phyloP scores from a whole-genome alignment of 1,140 invertebrate species.

The Leptinotarsa undecemlineata region DNA sequence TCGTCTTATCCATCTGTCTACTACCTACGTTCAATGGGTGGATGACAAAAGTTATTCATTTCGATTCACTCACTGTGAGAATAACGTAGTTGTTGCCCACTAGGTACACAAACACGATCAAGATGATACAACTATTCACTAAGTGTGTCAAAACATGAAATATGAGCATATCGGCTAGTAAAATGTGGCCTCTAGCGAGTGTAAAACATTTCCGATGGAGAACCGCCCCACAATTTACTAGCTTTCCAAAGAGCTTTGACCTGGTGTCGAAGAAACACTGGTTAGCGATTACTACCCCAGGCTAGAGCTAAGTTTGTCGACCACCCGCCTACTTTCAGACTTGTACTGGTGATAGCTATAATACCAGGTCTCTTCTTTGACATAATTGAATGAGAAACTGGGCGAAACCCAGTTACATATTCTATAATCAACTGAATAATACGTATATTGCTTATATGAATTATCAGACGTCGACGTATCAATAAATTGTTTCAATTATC shows the following conservation, averaged over 20 bases:
- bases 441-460: not conserved
- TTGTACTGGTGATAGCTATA: not conserved
- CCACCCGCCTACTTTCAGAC: slow-evolving; percentile 6
- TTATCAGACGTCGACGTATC: not conserved
- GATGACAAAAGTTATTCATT: too few relatives aligned
- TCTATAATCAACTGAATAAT: not conserved
- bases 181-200: slow-evolving; percentile 1
- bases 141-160: slow-evolving; percentile 6
- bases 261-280: not conserved
- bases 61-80: too few relatives aligned
- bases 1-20: too few relatives aligned
- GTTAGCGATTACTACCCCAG: slow-evolving; percentile 7
- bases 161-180: slow-evolving; percentile 4
- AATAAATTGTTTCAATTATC: too few relatives aligned
- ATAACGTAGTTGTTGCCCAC: too few relatives aligned
- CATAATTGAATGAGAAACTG: slow-evolving; percentile 8
- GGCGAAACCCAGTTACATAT: not conserved
- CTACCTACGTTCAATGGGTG: too few relatives aligned
- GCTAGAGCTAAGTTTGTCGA: slow-evolving; percentile 4
- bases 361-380: not conserved
- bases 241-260: slow-evolving; percentile 7
- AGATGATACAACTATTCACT: not conserved
- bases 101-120: not conserved
- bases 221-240: slow-evolving; percentile 2
- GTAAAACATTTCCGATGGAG: slow-evolving; percentile 4